A percentile compares a stretch with the other conserved stretches of the same genome.
phyloP scores from a whole-genome alignment of 2,797 vertebrate genomes.

The Mycteria americana region DNA sequence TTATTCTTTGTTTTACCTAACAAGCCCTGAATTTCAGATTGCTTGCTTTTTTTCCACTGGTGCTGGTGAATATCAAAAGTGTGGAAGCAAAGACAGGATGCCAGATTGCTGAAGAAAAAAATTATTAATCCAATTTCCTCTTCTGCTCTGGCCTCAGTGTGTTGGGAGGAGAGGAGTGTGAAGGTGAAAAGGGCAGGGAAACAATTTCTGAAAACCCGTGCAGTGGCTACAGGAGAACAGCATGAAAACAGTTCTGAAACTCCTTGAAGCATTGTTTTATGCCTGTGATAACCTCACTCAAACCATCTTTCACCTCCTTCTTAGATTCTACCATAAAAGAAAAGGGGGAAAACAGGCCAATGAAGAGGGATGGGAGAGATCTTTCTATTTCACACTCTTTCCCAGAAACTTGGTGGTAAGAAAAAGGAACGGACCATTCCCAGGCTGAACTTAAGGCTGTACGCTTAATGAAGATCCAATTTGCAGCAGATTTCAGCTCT shows the following conservation, averaged over 20 bases:
- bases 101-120: background rate
- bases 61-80: background rate
- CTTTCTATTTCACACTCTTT: background rate
- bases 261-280: background rate
- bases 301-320: background rate
- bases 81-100: background rate
- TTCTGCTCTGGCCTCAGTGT: background rate
- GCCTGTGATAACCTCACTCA: background rate
- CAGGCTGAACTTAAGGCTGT: background rate
- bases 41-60: background rate
- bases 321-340: background rate
- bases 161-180: background rate
- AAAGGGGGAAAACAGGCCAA: background rate
- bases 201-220: constrained; percentile 1
- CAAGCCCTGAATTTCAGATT: constrained; percentile 15
- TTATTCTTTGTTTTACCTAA: constrained; percentile 24
- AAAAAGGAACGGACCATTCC: background rate
- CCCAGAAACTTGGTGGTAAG: background rate
- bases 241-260: background rate
- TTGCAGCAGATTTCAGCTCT: background rate
- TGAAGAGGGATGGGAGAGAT: background rate
- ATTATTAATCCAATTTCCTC: background rate
- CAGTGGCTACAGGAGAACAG: background rate
- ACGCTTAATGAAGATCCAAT: fast-evolving
- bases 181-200: constrained; percentile 26